Evolutionary conservation across 1,140 invertebrate species (phyloP).

Genomic region (Asobara japonica): DNA sequence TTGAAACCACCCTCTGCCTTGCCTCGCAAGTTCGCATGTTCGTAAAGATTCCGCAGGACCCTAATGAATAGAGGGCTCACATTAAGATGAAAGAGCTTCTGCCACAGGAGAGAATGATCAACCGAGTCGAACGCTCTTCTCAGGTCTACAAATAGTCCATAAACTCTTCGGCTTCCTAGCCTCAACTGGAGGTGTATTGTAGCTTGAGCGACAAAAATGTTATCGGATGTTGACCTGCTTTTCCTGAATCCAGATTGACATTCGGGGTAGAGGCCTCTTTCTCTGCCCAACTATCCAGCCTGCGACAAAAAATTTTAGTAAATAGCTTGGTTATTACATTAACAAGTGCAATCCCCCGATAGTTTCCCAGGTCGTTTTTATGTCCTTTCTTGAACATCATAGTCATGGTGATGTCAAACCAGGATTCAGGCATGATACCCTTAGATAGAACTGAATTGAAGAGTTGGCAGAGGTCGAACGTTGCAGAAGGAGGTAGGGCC

Average conservation of each 20-base stretch:
- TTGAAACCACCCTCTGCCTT: background rate
- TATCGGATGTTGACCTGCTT: slow-evolving; percentile 34
- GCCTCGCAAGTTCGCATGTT: background rate
- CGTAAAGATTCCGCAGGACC: background rate
- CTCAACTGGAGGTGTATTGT: slow-evolving; percentile 33
- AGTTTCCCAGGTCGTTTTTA: slow-evolving; percentile 39
- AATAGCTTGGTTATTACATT: slow-evolving; percentile 41
- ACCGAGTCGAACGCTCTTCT: slow-evolving; percentile 28
- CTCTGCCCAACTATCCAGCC: slow-evolving; percentile 38
- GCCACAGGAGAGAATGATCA: slow-evolving; percentile 11
- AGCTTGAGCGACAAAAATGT: slow-evolving; percentile 38
- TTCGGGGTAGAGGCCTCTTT: slow-evolving; percentile 33
- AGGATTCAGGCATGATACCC: background rate
- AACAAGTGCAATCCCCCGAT: slow-evolving; percentile 40
- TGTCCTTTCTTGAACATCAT: slow-evolving; percentile 42
- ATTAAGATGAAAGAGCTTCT: background rate
- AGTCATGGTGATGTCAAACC: background rate
- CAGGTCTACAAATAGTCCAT: slow-evolving; percentile 25
- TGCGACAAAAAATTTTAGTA: slow-evolving; percentile 28
- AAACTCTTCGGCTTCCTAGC: background rate
- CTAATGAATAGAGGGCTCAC: slow-evolving; percentile 5
- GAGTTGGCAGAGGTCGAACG: no score
- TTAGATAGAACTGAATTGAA: background rate
- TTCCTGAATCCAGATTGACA: slow-evolving; percentile 41
- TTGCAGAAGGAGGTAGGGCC: no score